Conservation (phyloP, 2,888 invertebrate genomes). For the Dugesia japonica region DNA sequence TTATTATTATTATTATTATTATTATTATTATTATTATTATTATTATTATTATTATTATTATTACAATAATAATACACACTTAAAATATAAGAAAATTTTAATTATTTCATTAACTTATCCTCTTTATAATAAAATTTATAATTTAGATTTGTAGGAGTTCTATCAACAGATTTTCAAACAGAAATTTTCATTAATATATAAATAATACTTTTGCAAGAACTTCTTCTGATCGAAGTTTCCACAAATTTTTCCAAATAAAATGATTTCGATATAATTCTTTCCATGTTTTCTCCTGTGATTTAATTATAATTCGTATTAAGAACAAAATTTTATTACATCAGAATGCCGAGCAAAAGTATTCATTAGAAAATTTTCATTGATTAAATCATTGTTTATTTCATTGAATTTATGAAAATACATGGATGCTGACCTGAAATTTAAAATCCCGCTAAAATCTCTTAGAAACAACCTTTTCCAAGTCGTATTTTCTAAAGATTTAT, state of each 20-base stretch:
- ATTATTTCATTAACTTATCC: too few species aligned
- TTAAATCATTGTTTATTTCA: neutral
- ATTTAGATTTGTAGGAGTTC: too few species aligned
- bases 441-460: neutral
- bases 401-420: neutral
- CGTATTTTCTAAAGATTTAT: neutral
- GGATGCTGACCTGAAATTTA: neutral
- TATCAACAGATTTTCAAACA: too few species aligned
- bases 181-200: too few species aligned
- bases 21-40: too few species aligned
- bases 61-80: too few species aligned
- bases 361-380: neutral
- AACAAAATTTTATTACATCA: neutral
- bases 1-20: too few species aligned
- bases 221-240: conserved; percentile 22
- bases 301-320: neutral
- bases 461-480: conserved; percentile 8
- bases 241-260: conserved; percentile 17
- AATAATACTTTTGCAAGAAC: neutral
- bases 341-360: neutral
- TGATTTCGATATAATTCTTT: conserved; percentile 23
- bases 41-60: too few species aligned
- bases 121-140: too few species aligned
- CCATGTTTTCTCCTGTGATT: conserved; percentile 24
- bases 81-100: too few species aligned